Conservation (phyloP, 1,140 invertebrate genomes). For the Nasonia giraulti region DNA sequence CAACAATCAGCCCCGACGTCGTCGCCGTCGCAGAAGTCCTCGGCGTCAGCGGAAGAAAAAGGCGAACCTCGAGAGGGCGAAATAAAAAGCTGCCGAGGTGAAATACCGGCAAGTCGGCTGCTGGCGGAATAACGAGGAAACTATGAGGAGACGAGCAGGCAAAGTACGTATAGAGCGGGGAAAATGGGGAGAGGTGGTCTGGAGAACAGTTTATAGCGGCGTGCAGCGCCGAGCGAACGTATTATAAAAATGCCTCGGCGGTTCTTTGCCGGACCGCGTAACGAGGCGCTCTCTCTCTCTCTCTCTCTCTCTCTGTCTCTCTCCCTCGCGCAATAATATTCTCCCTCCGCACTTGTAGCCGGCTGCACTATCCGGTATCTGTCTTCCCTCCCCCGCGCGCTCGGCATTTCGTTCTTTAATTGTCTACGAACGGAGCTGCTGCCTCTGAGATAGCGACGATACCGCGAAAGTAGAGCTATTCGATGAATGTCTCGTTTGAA, state of each 20-base stretch:
- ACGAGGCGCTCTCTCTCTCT: neutral
- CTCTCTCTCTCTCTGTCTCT: too few species aligned
- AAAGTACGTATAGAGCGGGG: neutral
- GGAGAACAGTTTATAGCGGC: slow-evolving; percentile 1
- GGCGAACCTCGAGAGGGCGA: neutral
- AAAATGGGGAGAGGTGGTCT: neutral
- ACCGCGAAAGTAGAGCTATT: too few species aligned
- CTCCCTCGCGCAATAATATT: neutral
- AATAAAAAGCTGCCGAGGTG: neutral
- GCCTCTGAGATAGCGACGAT: too few species aligned
- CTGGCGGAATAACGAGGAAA: slow-evolving; percentile 5
- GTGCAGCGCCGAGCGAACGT: neutral
- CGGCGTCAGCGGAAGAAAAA: too few species aligned
- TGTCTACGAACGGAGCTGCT: too few species aligned
- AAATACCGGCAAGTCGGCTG: neutral
- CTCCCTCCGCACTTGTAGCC: neutral
- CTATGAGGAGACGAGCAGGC: slow-evolving; percentile 3
- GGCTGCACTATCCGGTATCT: neutral
- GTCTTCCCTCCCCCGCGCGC: neutral
- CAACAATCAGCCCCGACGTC: too few species aligned
- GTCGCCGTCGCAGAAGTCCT: too few species aligned
- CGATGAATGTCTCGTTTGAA: too few species aligned
- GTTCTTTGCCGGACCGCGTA: neutral
- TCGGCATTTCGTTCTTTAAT: too few species aligned
- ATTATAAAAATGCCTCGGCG: slow-evolving; percentile 8